These are phyloP conservation scores for Serranus cabrilla DNA, from an alignment of 2,797 vertebrate genomes.

Conservation along the genomic window DNA sequence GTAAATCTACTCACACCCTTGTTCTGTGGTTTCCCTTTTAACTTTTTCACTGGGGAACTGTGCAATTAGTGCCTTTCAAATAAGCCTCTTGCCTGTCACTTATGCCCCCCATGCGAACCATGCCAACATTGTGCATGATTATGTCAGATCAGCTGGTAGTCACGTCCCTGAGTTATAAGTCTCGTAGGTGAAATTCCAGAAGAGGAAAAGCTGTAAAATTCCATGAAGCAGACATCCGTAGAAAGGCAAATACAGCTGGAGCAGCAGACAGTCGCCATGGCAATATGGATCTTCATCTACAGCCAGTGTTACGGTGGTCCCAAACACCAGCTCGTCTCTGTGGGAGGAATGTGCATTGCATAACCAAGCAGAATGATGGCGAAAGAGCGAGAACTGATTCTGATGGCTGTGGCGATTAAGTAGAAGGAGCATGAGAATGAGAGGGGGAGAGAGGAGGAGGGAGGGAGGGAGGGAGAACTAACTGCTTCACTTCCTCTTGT, in stretches of 20 bases:
- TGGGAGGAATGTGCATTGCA: conserved; percentile 84
- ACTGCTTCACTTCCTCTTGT: conserved; percentile 68
- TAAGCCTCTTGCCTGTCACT: conserved; percentile 55
- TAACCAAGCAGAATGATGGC: conserved; percentile 83
- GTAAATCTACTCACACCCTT: conserved; percentile 45
- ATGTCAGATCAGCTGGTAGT: conserved; percentile 54
- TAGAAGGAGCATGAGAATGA: conserved; percentile 54
- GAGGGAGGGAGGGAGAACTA: conserved; percentile 49
- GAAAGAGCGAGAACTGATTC: conserved; percentile 55
- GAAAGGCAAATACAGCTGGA: conserved; percentile 33
- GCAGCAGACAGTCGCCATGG: conserved; percentile 38
- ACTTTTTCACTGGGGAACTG: conserved; percentile 31
- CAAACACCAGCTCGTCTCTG: conserved; percentile 63
- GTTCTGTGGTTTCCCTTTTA: conserved; percentile 26
- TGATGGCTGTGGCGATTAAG: conserved; percentile 65
- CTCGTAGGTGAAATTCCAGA: conserved; percentile 66
- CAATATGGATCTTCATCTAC: conserved; percentile 52
- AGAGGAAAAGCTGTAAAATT: conserved; percentile 54
- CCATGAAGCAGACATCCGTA: conserved; percentile 42
- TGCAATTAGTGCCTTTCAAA: conserved; percentile 58
- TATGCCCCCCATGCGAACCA: conserved; percentile 21
- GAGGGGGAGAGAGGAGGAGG: conserved; percentile 9
- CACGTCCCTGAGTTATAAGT: conserved; percentile 39
- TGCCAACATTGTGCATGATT: conserved; percentile 51
- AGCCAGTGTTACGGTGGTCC: conserved; percentile 68